phyloP scores from a whole-genome alignment of 2,888 invertebrate genomes.

The Luffia ferchaultella region DNA sequence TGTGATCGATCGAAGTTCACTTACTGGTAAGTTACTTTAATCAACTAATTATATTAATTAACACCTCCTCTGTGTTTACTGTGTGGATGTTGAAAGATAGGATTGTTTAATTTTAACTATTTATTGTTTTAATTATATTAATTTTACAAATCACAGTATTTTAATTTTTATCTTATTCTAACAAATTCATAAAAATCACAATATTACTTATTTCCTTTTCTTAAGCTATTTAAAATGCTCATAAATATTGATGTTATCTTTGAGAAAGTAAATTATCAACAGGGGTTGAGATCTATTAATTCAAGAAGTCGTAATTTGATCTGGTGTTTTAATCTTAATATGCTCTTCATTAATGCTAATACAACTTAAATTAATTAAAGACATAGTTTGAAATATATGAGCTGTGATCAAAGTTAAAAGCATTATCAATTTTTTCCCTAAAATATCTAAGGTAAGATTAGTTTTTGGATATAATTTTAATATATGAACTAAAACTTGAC shows the following conservation, averaged over 20 bases:
- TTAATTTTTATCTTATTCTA: no score
- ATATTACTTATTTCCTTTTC: not conserved
- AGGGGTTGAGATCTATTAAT: slow-evolving; percentile 9
- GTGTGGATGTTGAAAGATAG: not conserved
- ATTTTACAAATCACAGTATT: not conserved
- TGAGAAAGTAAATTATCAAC: slow-evolving; percentile 12
- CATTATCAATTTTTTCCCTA: slow-evolving; percentile 1
- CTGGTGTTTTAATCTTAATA: slow-evolving; percentile 6
- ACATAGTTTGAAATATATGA: slow-evolving; percentile 1
- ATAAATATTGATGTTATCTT: slow-evolving; percentile 13
- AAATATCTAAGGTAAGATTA: not conserved
- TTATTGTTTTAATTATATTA: not conserved
- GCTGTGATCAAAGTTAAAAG: slow-evolving; percentile 2
- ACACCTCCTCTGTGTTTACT: not conserved
- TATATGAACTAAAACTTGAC: not conserved
- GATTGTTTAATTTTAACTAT: not conserved
- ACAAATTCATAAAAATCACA: not conserved
- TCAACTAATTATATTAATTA: not conserved
- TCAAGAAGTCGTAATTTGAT: slow-evolving; percentile 8
- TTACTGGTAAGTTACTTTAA: not conserved
- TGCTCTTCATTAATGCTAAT: slow-evolving; percentile 4
- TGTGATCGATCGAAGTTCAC: not conserved
- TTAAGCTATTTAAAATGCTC: not conserved
- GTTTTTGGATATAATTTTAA: not conserved
- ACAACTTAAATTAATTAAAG: slow-evolving; percentile 14